Base-by-base conservation (phyloP, 2,113 vertebrate genomes). In the Tetrax tetrax region DNA sequence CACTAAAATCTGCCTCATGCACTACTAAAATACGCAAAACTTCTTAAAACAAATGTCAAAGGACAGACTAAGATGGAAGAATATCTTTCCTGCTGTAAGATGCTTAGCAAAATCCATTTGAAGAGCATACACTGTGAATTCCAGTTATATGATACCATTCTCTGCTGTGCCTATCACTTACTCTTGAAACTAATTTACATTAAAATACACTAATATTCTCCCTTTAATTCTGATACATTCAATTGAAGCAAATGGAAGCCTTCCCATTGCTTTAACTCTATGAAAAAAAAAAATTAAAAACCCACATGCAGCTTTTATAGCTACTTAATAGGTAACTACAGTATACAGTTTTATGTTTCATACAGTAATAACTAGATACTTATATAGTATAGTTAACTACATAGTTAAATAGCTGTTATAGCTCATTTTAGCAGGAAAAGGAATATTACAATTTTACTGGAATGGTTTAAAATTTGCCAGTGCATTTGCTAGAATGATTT, bases 361-460 rank as follows among this genome's bases (percentile, higher is more conserved):
- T 24, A 66, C 10, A 66, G 68, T 90, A 90, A 96, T 86, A 90
- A 86, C 28, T 70, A 53, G 22, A 59, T 54, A 75, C 27, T 69
- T 86, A 71, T 4, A 35, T 35, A 65, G 31, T 50, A 14, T 7
- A 37, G 41, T 70, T 95, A 93, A 78, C n/a, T 90, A 33, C 21
- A 22, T 29, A 93, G 72, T 83, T 92, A 89, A 96, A 87, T 83
- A 87, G 76, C 76, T 89, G 80, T 90, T 93, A 90, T 23, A 87
- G 54, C 64, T 92, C 60, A 83, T 60, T 93, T 89, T 77, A 93
- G n/a, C 47, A 89, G 79, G 51, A 93, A 92, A 90, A 64, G 21
- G 18, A 70, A 35, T 83, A 90, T 92, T 81, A 89, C 77, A 69
- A 27, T 90, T 70, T 90, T 93, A 97, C 47, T 92, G 86, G 64